phyloP scores from a whole-genome alignment of 2,888 invertebrate genomes.

The Prenolepis imparis region DNA sequence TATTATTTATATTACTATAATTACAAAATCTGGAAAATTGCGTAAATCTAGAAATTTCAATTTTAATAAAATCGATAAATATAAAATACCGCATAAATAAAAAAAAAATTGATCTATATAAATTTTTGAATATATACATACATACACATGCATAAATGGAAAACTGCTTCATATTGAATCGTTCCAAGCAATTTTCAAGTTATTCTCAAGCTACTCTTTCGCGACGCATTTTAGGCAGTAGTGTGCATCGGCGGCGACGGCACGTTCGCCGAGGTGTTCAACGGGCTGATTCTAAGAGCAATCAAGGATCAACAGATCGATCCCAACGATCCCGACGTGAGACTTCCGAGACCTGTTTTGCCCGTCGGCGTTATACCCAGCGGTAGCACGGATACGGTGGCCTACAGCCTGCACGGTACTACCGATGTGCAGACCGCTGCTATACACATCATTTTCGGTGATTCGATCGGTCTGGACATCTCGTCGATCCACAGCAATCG shows the following conservation, averaged over 20 bases:
- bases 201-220: neutral
- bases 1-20: too few species aligned
- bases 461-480: constrained; percentile 91
- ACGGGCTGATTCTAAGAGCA: constrained; percentile 90
- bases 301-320: constrained; percentile 87
- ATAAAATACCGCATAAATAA: neutral
- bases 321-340: constrained; percentile 87
- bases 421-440: constrained; percentile 93
- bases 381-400: constrained; percentile 93
- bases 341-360: constrained; percentile 87
- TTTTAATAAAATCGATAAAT: too few species aligned
- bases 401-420: constrained; percentile 92
- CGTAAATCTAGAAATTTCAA: too few species aligned
- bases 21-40: too few species aligned
- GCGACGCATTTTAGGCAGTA: constrained; percentile 88
- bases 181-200: too few species aligned
- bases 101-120: neutral
- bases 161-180: neutral
- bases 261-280: constrained; percentile 93
- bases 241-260: constrained; percentile 96
- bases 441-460: constrained; percentile 94
- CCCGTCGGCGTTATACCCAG: constrained; percentile 92
- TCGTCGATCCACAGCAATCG: constrained; percentile 90
- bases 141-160: neutral
- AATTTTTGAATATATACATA: neutral